phyloP scores from a whole-genome alignment of 2,113 vertebrate genomes.

The Theristicus caerulescens region DNA sequence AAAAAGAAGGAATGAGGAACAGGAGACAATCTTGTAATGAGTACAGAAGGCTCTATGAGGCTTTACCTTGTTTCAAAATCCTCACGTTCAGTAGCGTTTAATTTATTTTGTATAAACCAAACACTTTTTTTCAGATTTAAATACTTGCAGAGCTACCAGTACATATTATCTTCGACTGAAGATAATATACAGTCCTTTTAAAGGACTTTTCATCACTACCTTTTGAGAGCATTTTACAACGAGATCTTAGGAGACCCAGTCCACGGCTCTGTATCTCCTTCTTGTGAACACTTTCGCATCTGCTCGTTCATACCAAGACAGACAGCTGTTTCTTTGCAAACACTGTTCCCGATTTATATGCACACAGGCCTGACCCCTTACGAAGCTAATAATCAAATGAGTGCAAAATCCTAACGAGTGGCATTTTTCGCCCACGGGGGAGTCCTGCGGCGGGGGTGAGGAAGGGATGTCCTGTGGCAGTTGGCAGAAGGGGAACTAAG shows the following conservation, averaged over 20 bases:
- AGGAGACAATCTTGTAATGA: not conserved
- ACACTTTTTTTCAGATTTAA: not conserved
- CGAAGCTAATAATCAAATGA: not conserved
- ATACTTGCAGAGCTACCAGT: not conserved
- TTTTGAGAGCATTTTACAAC: not conserved
- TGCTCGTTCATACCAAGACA: not conserved
- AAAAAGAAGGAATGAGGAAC: not conserved
- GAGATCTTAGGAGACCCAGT: not conserved
- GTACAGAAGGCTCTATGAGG: not conserved
- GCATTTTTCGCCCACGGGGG: rapidly evolving
- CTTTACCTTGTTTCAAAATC: not conserved
- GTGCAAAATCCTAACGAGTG: rapidly evolving
- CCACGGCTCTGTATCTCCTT: rapidly evolving
- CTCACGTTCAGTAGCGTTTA: not conserved
- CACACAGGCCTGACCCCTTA: not conserved
- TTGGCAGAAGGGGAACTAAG: not conserved
- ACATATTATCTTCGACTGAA: not conserved
- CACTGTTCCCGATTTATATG: not conserved
- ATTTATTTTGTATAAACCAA: not conserved
- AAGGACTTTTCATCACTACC: not conserved
- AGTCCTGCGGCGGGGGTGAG: rapidly evolving
- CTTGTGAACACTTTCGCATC: rapidly evolving
- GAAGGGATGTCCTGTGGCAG: not conserved
- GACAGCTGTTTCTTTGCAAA: no score
- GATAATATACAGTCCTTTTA: not conserved